phyloP scores from a whole-genome alignment of 1,140 invertebrate genomes.

The Pectinophora gossypiella region DNA sequence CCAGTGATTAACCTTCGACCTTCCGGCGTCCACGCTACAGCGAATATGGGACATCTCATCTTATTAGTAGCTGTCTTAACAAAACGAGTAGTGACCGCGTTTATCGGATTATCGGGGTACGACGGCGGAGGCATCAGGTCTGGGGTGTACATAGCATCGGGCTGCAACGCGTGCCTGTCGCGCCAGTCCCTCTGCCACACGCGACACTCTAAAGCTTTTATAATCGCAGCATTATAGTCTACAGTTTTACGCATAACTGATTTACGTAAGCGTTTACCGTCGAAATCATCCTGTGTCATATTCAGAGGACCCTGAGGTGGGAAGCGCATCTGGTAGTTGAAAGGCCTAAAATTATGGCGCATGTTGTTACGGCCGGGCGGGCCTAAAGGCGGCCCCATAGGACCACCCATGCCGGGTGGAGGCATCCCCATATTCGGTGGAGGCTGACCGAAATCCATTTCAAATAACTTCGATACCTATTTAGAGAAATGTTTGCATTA shows the following conservation, averaged over 20 bases:
- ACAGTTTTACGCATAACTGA: conserved; percentile 98
- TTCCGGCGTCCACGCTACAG: conserved; percentile 99
- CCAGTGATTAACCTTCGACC: conserved; percentile 97
- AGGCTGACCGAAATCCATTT: conserved; percentile 70
- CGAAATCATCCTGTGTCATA: conserved; percentile 90
- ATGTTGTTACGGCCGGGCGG: conserved; percentile 52
- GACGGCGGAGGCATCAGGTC: conserved; percentile 92
- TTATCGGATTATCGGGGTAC: conserved; percentile 96
- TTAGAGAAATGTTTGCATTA: conserved; percentile 56
- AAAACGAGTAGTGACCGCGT: conserved; percentile 97
- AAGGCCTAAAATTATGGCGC: conserved; percentile 74
- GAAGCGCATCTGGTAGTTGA: conserved; percentile 74
- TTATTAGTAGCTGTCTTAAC: conserved; percentile 99
- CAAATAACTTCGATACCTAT: conserved; percentile 64
- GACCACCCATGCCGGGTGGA: conserved; percentile 51
- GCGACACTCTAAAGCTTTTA: conserved; percentile 92
- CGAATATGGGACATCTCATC: conserved; percentile 99
- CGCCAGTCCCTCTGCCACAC: conserved; percentile 95
- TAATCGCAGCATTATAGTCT: conserved; percentile 98
- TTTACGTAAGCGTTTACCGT: conserved; percentile 96
- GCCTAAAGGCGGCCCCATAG: conserved; percentile 25
- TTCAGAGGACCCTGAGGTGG: conserved; percentile 76
- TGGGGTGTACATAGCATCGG: conserved; percentile 93
- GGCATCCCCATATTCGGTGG: conserved; percentile 69
- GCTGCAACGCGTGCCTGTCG: conserved; percentile 90